Conservation (phyloP, 2,888 invertebrate species). For the Eristalinus aeneus region DNA sequence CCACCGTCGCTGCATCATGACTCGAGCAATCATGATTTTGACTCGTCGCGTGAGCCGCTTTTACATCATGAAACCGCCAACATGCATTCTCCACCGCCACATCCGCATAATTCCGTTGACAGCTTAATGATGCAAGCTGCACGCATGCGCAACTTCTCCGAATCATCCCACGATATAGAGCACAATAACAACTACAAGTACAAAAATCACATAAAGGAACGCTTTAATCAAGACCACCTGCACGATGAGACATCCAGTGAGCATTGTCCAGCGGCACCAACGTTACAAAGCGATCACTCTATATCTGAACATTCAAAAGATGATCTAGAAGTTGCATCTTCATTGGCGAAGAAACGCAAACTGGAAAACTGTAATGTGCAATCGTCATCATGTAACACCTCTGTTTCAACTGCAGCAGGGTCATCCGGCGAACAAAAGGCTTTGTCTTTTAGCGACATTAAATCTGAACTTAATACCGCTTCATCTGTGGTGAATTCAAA, state of each 20-base stretch:
- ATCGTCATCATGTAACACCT: slow-evolving; percentile 48
- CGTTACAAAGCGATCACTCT: slow-evolving; percentile 78
- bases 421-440: slow-evolving; percentile 75
- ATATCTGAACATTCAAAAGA: slow-evolving; percentile 79
- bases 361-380: slow-evolving; percentile 60
- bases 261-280: slow-evolving; percentile 76
- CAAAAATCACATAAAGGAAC: slow-evolving; percentile 95
- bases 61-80: slow-evolving; percentile 79
- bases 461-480: slow-evolving; percentile 74
- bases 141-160: slow-evolving; percentile 80
- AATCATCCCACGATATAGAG: slow-evolving; percentile 80
- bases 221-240: slow-evolving; percentile 86
- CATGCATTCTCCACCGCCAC: slow-evolving; percentile 78
- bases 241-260: slow-evolving; percentile 81
- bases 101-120: slow-evolving; percentile 75
- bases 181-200: slow-evolving; percentile 90
- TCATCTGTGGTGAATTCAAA: slow-evolving; percentile 34
- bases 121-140: slow-evolving; percentile 74
- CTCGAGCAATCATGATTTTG: slow-evolving; percentile 80
- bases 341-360: slow-evolving; percentile 78
- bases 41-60: slow-evolving; percentile 77
- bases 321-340: slow-evolving; percentile 78
- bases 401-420: slow-evolving; percentile 73
- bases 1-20: slow-evolving; percentile 77
- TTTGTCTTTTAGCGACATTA: slow-evolving; percentile 77